Conservation (phyloP, 2,113 vertebrate species). For the Gymnocephalus cernua region DNA sequence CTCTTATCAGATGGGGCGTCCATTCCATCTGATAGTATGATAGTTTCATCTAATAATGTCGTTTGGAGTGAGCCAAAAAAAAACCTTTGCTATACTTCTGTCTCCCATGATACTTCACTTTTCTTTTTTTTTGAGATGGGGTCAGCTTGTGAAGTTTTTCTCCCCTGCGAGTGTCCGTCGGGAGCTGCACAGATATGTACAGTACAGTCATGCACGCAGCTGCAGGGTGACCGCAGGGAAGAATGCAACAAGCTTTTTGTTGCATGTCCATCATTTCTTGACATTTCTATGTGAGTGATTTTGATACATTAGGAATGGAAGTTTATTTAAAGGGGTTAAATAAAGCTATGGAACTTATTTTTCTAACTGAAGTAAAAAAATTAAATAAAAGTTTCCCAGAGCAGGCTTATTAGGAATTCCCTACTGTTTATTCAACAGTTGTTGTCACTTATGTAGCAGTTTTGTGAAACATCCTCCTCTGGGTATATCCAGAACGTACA, state of each 20-base stretch:
- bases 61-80: constrained; percentile 21
- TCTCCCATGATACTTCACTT: constrained; percentile 48
- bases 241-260: background rate
- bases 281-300: background rate
- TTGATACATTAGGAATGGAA: constrained; percentile 8
- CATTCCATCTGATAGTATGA: constrained; percentile 68
- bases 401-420: constrained; percentile 35
- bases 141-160: constrained; percentile 9
- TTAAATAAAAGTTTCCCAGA: background rate
- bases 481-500: constrained; percentile 51
- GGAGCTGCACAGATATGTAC: constrained; percentile 52
- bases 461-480: constrained; percentile 55
- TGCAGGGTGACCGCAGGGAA: constrained; percentile 37
- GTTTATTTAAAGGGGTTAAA: constrained; percentile 22
- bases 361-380: background rate
- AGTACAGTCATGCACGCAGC: constrained; percentile 57
- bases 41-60: constrained; percentile 57
- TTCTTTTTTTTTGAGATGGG: background rate
- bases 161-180: background rate
- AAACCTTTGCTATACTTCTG: constrained; percentile 8
- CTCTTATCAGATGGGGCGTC: constrained; percentile 71
- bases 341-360: constrained; percentile 4
- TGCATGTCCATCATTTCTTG: constrained; percentile 18
- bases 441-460: constrained; percentile 27
- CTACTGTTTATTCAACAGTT: constrained; percentile 42